phyloP scores from a whole-genome alignment of 2,888 invertebrate species.

The Platycheirus albimanus region DNA sequence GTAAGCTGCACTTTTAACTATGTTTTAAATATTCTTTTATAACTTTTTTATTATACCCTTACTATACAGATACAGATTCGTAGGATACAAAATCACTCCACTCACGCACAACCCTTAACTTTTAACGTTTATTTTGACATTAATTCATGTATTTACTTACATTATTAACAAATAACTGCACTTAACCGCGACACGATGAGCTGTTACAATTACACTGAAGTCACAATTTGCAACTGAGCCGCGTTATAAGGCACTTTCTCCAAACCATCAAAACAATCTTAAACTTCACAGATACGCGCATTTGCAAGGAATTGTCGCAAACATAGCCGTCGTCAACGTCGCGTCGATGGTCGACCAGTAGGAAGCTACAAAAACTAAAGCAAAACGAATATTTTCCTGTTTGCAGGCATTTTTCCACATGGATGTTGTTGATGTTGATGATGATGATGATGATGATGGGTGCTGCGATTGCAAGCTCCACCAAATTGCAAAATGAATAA shows the following conservation, averaged over 20 bases:
- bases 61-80: too few species aligned
- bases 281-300: constrained; percentile 6
- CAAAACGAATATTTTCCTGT: constrained; percentile 32
- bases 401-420: constrained; percentile 1
- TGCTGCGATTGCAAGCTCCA: neutral
- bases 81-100: too few species aligned
- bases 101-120: neutral
- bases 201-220: constrained; percentile 73
- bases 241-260: constrained; percentile 75
- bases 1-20: too few species aligned
- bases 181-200: constrained; percentile 43
- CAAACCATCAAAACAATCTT: constrained; percentile 33
- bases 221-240: constrained; percentile 60
- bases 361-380: constrained; percentile 20
- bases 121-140: constrained; percentile 2
- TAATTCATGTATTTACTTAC: constrained; percentile 16
- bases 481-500: constrained; percentile 15
- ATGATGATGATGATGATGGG: neutral
- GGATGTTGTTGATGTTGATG: too few species aligned
- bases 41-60: too few species aligned
- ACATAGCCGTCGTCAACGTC: too few species aligned
- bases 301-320: constrained; percentile 29
- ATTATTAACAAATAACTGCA: constrained; percentile 35
- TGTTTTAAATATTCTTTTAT: too few species aligned
- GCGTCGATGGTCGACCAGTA: too few species aligned